Conservation (phyloP, 1,140 invertebrate species). For the Drosophila auraria region DNA sequence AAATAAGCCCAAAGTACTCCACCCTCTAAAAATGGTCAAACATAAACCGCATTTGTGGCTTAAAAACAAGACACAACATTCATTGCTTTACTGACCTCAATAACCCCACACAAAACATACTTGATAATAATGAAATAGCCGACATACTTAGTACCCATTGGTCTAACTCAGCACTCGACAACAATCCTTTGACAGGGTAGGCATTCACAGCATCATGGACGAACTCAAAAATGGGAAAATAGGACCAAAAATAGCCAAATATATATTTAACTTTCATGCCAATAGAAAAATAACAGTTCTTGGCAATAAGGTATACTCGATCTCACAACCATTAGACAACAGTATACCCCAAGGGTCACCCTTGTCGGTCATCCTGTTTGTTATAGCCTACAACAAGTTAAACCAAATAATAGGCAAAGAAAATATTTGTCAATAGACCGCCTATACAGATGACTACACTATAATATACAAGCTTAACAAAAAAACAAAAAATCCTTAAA, state of each 20-base stretch:
- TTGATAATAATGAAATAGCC: constrained; percentile 18
- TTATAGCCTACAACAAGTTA: not conserved
- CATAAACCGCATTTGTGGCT: constrained; percentile 32
- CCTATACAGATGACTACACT: constrained; percentile 20
- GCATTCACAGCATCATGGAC: constrained; percentile 16
- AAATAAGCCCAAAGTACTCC: constrained; percentile 21
- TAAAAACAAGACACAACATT: constrained; percentile 19
- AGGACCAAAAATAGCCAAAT: too few relatives aligned
- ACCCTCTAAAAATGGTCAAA: constrained; percentile 35
- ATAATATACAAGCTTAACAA: constrained; percentile 9
- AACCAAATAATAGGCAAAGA: constrained; percentile 14
- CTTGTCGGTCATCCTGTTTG: constrained; percentile 18
- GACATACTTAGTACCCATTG: constrained; percentile 13
- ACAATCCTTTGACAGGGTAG: constrained; percentile 31
- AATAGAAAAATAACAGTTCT: constrained; percentile 37
- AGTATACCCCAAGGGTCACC: constrained; percentile 23
- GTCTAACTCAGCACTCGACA: constrained; percentile 20
- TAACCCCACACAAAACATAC: constrained; percentile 19
- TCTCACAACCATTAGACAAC: constrained; percentile 7
- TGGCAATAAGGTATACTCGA: not conserved
- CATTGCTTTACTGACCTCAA: constrained; percentile 21
- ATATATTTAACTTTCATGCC: too few relatives aligned
- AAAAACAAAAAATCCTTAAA: not conserved
- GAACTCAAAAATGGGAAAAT: too few relatives aligned
- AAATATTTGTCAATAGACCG: constrained; percentile 1